Evolutionary conservation across 2,797 vertebrate species (phyloP).

Genomic region (Pseudochaenichthys georgianus): DNA sequence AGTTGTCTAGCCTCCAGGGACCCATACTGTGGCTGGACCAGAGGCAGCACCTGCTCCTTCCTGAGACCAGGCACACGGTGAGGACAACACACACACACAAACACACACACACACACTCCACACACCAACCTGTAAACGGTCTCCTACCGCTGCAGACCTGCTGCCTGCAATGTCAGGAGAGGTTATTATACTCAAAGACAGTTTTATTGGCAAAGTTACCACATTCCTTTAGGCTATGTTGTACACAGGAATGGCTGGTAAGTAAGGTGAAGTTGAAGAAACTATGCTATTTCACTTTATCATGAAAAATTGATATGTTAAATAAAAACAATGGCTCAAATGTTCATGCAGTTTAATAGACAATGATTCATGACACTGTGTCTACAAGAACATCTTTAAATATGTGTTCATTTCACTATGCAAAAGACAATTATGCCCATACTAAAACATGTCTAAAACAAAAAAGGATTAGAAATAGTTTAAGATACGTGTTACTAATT

Average conservation of each 20-base stretch:
- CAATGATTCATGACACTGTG: not conserved
- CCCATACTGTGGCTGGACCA: slow-evolving; percentile 96
- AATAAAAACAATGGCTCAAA: not conserved
- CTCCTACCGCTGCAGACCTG: slow-evolving; percentile 5
- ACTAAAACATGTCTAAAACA: not conserved
- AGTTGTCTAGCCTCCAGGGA: slow-evolving; percentile 93
- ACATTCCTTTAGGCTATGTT: slow-evolving; percentile 1
- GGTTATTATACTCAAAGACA: not conserved
- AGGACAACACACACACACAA: slow-evolving; percentile 29
- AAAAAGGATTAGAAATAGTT: not conserved
- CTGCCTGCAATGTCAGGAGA: slow-evolving; percentile 13
- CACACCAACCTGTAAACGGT: not conserved
- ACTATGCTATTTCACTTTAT: not conserved
- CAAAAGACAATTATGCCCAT: not conserved
- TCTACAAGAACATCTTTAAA: not conserved
- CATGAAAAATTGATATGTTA: not conserved
- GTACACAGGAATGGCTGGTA: not conserved
- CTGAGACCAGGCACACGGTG: slow-evolving; percentile 92
- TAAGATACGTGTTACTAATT: not conserved
- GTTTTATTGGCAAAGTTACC: slow-evolving; percentile 5
- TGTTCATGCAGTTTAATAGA: not conserved
- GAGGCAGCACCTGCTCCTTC: slow-evolving; percentile 93
- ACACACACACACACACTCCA: not conserved
- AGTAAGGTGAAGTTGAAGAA: not conserved
- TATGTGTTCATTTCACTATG: not conserved